Evolutionary conservation across 2,113 vertebrate genomes (phyloP).

Genomic region (Thryonomys swinderianus): DNA sequence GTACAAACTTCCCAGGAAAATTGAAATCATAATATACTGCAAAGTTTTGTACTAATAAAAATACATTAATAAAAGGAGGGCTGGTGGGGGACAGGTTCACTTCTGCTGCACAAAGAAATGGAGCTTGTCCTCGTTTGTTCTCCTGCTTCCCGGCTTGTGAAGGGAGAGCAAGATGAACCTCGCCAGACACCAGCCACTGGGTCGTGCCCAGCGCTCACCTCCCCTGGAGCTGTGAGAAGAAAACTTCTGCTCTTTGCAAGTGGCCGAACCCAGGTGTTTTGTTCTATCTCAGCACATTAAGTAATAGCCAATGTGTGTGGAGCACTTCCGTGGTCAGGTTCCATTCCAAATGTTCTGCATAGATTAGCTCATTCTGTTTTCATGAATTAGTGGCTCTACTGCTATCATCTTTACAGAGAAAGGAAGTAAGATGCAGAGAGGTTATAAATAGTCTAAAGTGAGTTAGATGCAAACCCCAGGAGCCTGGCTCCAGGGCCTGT

Average conservation of each 20-base stretch:
- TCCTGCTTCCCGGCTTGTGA: background rate
- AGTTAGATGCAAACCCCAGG: background rate
- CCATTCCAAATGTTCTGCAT: background rate
- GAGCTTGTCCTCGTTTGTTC: background rate
- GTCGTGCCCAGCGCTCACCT: background rate
- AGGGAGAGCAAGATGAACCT: background rate
- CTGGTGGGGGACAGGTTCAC: background rate
- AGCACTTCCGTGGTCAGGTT: background rate
- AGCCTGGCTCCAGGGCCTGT: background rate
- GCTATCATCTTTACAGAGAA: background rate
- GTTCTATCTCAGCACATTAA: background rate
- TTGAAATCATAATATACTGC: background rate
- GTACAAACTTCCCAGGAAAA: background rate
- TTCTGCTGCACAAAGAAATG: background rate
- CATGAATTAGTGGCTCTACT: background rate
- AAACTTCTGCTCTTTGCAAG: background rate
- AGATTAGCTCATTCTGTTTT: background rate
- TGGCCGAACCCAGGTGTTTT: background rate
- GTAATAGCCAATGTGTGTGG: background rate
- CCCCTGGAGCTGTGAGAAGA: background rate
- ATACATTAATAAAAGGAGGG: background rate
- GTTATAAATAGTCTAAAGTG: background rate
- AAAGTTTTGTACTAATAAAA: background rate
- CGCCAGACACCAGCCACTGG: background rate
- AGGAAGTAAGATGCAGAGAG: background rate